Conservation (phyloP, 2,888 invertebrate genomes). For the Lymantria monacha region DNA sequence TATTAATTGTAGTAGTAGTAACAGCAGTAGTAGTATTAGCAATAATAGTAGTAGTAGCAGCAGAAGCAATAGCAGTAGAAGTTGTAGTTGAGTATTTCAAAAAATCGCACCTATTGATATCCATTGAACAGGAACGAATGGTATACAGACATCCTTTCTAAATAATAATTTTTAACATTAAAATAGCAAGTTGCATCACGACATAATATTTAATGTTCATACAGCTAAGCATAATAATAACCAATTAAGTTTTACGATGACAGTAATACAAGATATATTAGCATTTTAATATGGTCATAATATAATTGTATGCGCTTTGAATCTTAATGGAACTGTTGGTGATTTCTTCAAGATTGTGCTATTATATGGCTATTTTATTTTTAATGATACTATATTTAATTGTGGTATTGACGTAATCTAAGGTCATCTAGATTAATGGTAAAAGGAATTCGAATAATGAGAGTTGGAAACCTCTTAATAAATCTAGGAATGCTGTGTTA, state of each 20-base stretch:
- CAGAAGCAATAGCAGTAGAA: too few relatives aligned
- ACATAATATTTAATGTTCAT: conserved; percentile 27
- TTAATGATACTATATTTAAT: background rate
- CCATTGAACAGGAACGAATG: background rate
- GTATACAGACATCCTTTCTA: background rate
- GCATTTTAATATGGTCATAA: conserved; percentile 40
- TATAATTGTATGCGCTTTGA: conserved; percentile 22
- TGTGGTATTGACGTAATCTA: too few relatives aligned
- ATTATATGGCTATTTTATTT: background rate
- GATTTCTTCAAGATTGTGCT: conserved; percentile 21
- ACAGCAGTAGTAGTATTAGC: too few relatives aligned
- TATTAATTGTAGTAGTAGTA: too few relatives aligned
- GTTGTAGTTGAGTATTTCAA: too few relatives aligned
- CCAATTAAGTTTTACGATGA: conserved; percentile 37
- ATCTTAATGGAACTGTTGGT: conserved; percentile 26
- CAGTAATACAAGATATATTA: conserved; percentile 33
- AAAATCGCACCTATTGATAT: too few relatives aligned
- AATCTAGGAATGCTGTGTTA: too few relatives aligned
- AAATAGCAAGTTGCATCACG: conserved; percentile 1
- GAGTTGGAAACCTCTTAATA: too few relatives aligned
- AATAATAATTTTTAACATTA: background rate
- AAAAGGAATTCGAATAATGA: too few relatives aligned
- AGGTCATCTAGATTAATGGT: too few relatives aligned
- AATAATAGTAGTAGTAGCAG: too few relatives aligned
- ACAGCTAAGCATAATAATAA: conserved; percentile 35